Evolutionary conservation across 2,113 vertebrate genomes (phyloP).

Genomic region (Chloropsis hardwickii): DNA sequence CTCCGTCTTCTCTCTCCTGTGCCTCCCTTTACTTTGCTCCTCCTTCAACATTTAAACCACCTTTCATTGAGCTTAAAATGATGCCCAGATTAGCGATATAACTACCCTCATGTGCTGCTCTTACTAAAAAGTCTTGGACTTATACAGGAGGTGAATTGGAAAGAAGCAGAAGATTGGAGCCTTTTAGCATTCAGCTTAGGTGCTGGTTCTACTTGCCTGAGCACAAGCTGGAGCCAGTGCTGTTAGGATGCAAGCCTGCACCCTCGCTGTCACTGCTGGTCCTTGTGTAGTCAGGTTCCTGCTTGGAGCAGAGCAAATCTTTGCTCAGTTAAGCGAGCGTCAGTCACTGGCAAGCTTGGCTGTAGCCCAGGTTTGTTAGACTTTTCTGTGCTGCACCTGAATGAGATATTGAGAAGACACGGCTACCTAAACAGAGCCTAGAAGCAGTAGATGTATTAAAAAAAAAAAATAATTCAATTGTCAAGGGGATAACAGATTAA

Average conservation of each 20-base stretch:
- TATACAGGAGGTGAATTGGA: slow-evolving; percentile 51
- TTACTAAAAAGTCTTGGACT: slow-evolving; percentile 43
- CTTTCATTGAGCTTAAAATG: slow-evolving; percentile 42
- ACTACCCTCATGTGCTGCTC: slow-evolving; percentile 50
- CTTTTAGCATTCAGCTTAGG: slow-evolving; percentile 67
- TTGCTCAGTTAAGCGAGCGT: slow-evolving; percentile 74
- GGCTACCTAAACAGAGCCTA: slow-evolving; percentile 56
- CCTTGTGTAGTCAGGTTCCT: slow-evolving; percentile 61
- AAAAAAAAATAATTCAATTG: slow-evolving; percentile 24
- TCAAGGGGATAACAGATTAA: slow-evolving; percentile 68
- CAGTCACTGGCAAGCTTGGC: slow-evolving; percentile 72
- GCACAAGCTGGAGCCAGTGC: slow-evolving; percentile 58
- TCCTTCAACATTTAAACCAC: not conserved
- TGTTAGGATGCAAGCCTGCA: slow-evolving; percentile 70
- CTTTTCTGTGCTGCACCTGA: slow-evolving; percentile 70
- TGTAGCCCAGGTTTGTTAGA: slow-evolving; percentile 65
- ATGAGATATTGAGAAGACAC: slow-evolving; percentile 71
- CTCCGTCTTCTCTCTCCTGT: not conserved
- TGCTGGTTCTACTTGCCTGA: slow-evolving; percentile 71
- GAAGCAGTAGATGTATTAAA: not conserved
- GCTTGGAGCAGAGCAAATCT: slow-evolving; percentile 73
- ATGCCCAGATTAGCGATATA: slow-evolving; percentile 23
- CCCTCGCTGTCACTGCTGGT: slow-evolving; percentile 64
- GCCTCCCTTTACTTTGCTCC: not conserved
- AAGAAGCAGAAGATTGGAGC: slow-evolving; percentile 41